A percentile compares a stretch with the other conserved stretches of the same genome.
phyloP scores from a whole-genome alignment of 2,797 vertebrate genomes.

The Oreochromis mossambicus region DNA sequence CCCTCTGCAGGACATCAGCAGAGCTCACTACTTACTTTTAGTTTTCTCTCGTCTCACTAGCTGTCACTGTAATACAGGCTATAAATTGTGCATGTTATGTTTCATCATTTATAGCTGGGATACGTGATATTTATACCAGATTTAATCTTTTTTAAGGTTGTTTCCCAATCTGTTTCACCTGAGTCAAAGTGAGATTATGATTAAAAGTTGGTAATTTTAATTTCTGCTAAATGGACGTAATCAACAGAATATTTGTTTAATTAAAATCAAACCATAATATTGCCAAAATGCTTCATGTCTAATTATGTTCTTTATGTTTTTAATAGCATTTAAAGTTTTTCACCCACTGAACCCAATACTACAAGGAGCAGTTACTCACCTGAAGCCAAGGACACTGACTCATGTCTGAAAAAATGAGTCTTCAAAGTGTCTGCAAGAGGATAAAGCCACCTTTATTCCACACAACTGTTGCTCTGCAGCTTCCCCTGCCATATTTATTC shows the following conservation, averaged over 20 bases:
- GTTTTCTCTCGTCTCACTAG: slow-evolving; percentile 6
- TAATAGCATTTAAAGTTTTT: neutral
- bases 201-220: neutral
- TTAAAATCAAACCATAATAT: neutral
- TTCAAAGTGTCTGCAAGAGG: slow-evolving; percentile 37
- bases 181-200: neutral
- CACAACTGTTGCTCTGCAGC: slow-evolving; percentile 20
- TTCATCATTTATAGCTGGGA: neutral
- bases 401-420: slow-evolving; percentile 36
- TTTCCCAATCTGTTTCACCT: neutral
- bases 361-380: slow-evolving; percentile 7
- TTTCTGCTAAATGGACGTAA: neutral
- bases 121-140: rapidly evolving
- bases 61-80: slow-evolving; percentile 13
- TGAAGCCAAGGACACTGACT: slow-evolving; percentile 61
- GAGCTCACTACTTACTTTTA: neutral
- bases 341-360: neutral
- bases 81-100: neutral
- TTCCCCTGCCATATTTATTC: neutral
- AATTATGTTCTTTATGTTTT: neutral
- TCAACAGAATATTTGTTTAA: neutral
- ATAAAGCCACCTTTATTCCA: slow-evolving; percentile 58
- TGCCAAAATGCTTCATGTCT: neutral
- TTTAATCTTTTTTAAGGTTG: neutral
- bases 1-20: slow-evolving; percentile 58